phyloP scores from a whole-genome alignment of 2,797 vertebrate genomes.

The Psittacula derbiana region DNA sequence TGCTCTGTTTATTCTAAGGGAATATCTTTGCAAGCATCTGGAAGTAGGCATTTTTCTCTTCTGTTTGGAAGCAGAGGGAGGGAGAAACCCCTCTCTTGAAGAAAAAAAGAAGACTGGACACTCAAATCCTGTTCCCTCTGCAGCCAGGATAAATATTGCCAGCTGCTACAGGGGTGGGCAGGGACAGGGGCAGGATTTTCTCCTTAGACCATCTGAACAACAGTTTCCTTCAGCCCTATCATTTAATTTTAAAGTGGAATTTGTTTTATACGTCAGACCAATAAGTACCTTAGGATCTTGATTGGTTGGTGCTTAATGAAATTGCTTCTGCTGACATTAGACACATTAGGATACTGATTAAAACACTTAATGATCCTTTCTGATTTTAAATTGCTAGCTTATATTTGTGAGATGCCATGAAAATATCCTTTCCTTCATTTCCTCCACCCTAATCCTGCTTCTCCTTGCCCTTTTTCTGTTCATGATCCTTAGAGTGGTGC shows the following conservation, averaged over 20 bases:
- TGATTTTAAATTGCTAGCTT: conserved; percentile 56
- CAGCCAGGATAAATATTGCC: neutral
- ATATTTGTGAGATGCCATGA: conserved; percentile 23
- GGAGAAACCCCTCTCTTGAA: neutral
- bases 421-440: conserved; percentile 18
- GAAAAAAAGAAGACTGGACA: neutral
- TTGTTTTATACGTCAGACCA: conserved; percentile 57
- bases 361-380: conserved; percentile 58
- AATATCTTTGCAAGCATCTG: neutral
- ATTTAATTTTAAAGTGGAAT: conserved; percentile 52
- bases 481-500: neutral
- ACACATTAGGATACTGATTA: conserved; percentile 61
- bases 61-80: neutral
- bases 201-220: neutral
- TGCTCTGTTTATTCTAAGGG: neutral
- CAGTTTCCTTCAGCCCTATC: conserved; percentile 18
- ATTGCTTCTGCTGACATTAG: conserved; percentile 57
- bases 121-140: neutral
- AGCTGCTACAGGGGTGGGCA: neutral
- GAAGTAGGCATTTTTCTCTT: neutral
- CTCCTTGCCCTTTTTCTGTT: conserved; percentile 6
- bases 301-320: conserved; percentile 60
- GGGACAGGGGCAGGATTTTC: neutral
- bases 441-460: conserved; percentile 15
- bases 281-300: conserved; percentile 39